These are phyloP conservation scores for Folsomia candida DNA, from an alignment of 2,888 invertebrate species.

Conservation along the genomic window DNA sequence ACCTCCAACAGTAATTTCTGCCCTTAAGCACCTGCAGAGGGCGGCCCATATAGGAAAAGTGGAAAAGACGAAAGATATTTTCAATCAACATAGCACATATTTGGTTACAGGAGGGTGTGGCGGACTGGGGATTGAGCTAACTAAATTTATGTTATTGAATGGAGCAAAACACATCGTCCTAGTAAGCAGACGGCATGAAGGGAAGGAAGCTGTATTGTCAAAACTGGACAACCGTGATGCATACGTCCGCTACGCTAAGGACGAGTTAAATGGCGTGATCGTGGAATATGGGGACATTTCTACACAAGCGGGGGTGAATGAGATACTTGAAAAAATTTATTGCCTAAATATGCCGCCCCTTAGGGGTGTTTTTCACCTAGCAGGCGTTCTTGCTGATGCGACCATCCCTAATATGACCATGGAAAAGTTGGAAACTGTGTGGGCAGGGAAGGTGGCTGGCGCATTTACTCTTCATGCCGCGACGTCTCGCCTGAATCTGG, in stretches of 20 bases:
- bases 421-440: slow-evolving; percentile 11
- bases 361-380: slow-evolving; percentile 24
- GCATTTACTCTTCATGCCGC: slow-evolving; percentile 13
- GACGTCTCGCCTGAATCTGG: background rate
- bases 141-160: slow-evolving; percentile 14
- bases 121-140: slow-evolving; percentile 24
- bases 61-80: slow-evolving; percentile 1
- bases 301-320: no score
- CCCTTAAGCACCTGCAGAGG: slow-evolving; percentile 15
- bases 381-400: slow-evolving; percentile 19
- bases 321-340: no score
- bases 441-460: slow-evolving; percentile 16
- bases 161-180: slow-evolving; percentile 16
- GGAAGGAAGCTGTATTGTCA: no score
- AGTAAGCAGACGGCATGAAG: no score
- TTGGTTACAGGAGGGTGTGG: slow-evolving; percentile 27
- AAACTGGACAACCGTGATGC: no score
- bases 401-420: slow-evolving; percentile 10
- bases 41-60: slow-evolving; percentile 26
- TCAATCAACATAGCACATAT: slow-evolving; percentile 17
- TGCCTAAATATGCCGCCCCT: no score
- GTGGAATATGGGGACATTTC: no score
- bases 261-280: no score
- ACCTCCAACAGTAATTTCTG: no score
- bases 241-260: no score